Evolutionary conservation across 2,113 vertebrate species (phyloP).

Genomic region (Phoxinus phoxinus): DNA sequence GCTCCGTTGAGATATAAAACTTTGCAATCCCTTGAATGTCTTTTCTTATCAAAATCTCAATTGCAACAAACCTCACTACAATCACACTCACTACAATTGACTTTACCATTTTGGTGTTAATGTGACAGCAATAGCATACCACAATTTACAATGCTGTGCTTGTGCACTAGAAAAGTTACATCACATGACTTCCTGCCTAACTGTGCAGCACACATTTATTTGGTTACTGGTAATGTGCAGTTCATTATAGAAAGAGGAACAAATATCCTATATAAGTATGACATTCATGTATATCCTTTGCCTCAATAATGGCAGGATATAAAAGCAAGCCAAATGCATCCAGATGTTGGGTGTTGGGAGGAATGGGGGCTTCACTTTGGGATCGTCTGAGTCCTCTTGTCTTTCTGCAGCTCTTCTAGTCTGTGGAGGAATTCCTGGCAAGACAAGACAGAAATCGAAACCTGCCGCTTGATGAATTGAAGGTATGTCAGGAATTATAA

Average conservation of each 20-base stretch:
- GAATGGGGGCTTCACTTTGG: constrained; percentile 8
- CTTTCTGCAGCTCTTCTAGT: constrained; percentile 41
- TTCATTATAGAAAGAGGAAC: background rate
- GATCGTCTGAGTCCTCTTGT: background rate
- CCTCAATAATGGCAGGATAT: constrained; percentile 27
- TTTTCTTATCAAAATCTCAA: background rate
- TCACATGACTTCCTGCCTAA: constrained; percentile 7
- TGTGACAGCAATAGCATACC: background rate
- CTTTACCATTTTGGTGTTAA: background rate
- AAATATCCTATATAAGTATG: constrained; percentile 2
- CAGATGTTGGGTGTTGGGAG: constrained; percentile 54
- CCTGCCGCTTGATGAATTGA: constrained; percentile 43
- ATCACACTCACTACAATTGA: too few relatives aligned
- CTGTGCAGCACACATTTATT: constrained; percentile 3
- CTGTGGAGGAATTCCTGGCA: constrained; percentile 59
- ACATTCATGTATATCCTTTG: constrained; percentile 17
- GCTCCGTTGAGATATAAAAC: background rate
- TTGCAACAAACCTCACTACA: background rate
- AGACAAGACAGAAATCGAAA: constrained; percentile 60
- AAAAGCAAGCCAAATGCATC: constrained; percentile 53
- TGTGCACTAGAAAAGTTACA: background rate
- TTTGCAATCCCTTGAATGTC: background rate
- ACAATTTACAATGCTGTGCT: background rate
- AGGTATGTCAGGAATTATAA: constrained; percentile 56
- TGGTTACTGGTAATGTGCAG: background rate